A percentile compares a stretch with the other conserved stretches of the same genome.
phyloP scores from a whole-genome alignment of 2,113 vertebrate species.

The Rhea pennata region DNA sequence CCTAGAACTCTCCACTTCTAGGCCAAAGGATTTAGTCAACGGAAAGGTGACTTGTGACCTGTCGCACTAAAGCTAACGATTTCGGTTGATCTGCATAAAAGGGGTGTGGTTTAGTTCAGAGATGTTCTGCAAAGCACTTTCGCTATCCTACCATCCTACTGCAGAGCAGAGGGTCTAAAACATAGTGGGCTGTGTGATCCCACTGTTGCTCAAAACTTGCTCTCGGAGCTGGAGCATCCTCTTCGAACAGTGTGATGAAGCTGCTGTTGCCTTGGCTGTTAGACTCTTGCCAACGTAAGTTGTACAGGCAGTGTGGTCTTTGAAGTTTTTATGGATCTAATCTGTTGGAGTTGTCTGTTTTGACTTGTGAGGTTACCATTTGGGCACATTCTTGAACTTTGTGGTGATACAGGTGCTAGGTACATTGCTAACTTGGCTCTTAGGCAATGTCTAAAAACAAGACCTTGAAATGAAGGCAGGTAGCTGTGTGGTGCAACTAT shows the following conservation, averaged over 20 bases:
- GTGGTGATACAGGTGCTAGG: accelerated
- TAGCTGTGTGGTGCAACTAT: neutral
- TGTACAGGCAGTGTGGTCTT: neutral
- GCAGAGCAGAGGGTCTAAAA: accelerated
- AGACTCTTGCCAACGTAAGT: accelerated
- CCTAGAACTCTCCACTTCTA: neutral
- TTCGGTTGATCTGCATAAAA: neutral
- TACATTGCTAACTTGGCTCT: accelerated
- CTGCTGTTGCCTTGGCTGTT: neutral
- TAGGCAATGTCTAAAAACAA: neutral
- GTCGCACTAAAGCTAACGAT: neutral
- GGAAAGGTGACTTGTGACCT: neutral
- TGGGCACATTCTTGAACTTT: neutral
- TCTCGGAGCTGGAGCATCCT: neutral
- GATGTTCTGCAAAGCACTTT: neutral
- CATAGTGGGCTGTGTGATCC: accelerated
- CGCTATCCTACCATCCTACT: accelerated
- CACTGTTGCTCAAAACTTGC: accelerated
- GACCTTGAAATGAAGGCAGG: neutral
- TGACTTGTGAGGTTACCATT: accelerated
- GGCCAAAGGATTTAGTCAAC: neutral
- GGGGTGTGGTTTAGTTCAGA: neutral
- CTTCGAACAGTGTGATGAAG: neutral
- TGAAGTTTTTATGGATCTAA: accelerated
- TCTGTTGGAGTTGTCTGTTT: neutral